A percentile compares a stretch with the other conserved stretches of the same genome.
Conservation (phyloP, 2,113 vertebrate genomes). For the Ptilorrhoa leucosticta region DNA sequence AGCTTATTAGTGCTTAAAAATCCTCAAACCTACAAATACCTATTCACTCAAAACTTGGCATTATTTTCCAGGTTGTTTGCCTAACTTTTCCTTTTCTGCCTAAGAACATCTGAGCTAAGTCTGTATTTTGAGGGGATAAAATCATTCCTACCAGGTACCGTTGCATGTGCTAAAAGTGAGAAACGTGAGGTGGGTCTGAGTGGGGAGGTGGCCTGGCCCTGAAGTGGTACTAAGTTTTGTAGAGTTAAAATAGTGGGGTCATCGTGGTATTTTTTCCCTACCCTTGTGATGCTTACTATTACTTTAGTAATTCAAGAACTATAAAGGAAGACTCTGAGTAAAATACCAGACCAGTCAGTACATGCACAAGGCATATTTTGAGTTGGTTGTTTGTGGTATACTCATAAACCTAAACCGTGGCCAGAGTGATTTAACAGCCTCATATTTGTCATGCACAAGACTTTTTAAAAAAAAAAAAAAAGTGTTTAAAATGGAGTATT, state of each 20-base stretch:
- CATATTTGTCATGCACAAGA: background rate
- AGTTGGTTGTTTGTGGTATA: background rate
- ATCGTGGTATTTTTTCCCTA: background rate
- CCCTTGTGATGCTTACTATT: background rate
- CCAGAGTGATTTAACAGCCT: background rate
- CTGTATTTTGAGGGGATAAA: background rate
- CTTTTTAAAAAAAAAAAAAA: background rate
- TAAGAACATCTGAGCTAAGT: background rate
- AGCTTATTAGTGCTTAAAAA: background rate
- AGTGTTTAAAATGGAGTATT: background rate
- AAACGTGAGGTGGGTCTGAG: rapidly evolving
- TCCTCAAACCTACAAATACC: background rate
- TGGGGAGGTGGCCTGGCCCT: background rate
- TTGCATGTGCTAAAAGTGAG: background rate
- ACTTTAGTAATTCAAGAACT: background rate
- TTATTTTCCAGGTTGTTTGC: background rate
- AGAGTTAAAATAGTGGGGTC: background rate
- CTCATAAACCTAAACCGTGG: background rate
- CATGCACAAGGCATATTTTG: background rate
- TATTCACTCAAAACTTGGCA: background rate
- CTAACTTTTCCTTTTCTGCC: background rate
- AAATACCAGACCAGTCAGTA: background rate
- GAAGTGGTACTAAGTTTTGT: background rate
- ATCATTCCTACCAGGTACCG: background rate
- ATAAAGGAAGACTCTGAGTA: background rate